These are phyloP conservation scores for Amphibalanus amphitrite DNA, from an alignment of 1,140 invertebrate genomes.

Conservation along the genomic window DNA sequence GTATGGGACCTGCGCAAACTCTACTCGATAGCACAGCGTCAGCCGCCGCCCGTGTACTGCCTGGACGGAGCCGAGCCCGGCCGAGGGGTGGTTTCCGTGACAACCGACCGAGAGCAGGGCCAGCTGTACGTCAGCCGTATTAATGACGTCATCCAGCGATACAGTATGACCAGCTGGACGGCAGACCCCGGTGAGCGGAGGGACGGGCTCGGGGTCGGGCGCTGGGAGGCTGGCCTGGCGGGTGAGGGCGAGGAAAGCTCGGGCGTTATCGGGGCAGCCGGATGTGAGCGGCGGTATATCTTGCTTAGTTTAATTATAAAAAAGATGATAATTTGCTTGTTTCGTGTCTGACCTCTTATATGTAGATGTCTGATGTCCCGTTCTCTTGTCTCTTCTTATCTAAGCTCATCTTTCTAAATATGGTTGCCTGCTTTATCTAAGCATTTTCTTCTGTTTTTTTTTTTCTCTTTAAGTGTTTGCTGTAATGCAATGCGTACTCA, in stretches of 20 bases:
- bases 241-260: not conserved
- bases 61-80: not conserved
- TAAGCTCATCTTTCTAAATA: too few species aligned
- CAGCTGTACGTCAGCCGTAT: conserved; percentile 2
- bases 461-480: too few species aligned
- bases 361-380: too few species aligned
- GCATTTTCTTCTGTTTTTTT: too few species aligned
- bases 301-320: too few species aligned
- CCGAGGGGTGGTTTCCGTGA: not conserved
- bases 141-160: not conserved
- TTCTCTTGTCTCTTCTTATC: too few species aligned
- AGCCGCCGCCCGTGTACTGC: not conserved
- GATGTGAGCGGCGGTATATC: too few species aligned
- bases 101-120: not conserved
- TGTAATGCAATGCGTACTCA: too few species aligned
- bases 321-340: too few species aligned
- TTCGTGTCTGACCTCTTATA: too few species aligned
- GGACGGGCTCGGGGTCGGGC: not conserved
- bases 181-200: not conserved
- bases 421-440: too few species aligned
- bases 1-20: not conserved
- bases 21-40: not conserved
- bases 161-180: not conserved
- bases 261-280: not conserved
- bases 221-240: not conserved